Conservation (phyloP, 2,797 vertebrate species). For the Gambelia wislizenii region DNA sequence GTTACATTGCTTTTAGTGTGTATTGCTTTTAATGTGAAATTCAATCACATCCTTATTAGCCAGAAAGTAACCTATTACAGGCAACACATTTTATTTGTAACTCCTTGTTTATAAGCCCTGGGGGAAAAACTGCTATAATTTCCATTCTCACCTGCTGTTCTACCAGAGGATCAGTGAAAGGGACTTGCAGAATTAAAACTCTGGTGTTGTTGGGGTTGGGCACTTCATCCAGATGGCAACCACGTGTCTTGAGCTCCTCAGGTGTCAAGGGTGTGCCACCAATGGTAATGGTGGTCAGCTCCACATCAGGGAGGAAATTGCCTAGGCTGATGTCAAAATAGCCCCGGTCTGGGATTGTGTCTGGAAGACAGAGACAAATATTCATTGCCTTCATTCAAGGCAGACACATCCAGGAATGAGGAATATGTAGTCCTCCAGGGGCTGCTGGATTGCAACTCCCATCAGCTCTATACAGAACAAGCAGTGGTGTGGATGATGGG, state of each 20-base stretch:
- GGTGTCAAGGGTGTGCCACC: conserved; percentile 42
- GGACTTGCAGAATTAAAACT: conserved; percentile 73
- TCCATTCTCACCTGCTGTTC: conserved; percentile 61
- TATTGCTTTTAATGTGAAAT: too few relatives aligned
- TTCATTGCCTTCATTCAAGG: not conserved
- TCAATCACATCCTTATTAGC: too few relatives aligned
- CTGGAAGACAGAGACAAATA: conserved; percentile 47
- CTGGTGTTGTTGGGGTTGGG: conserved; percentile 62
- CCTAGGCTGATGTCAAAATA: conserved; percentile 74
- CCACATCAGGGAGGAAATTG: conserved; percentile 73
- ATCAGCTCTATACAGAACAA: too few relatives aligned
- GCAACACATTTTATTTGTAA: too few relatives aligned
- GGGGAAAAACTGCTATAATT: not conserved
- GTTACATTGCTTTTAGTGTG: too few relatives aligned
- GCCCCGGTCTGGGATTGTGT: conserved; percentile 56
- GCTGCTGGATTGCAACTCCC: too few relatives aligned
- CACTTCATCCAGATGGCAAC: not conserved
- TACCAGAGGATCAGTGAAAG: conserved; percentile 69
- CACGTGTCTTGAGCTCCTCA: not conserved
- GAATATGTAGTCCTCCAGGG: too few relatives aligned
- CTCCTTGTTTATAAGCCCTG: too few relatives aligned
- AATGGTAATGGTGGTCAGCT: conserved; percentile 62
- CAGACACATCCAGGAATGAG: too few relatives aligned
- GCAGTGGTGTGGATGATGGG: too few relatives aligned
- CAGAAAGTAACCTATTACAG: too few relatives aligned